Conservation (phyloP, 37 sponge, comb jelly and placozoan species). For the Lycopodina hypogea region DNA sequence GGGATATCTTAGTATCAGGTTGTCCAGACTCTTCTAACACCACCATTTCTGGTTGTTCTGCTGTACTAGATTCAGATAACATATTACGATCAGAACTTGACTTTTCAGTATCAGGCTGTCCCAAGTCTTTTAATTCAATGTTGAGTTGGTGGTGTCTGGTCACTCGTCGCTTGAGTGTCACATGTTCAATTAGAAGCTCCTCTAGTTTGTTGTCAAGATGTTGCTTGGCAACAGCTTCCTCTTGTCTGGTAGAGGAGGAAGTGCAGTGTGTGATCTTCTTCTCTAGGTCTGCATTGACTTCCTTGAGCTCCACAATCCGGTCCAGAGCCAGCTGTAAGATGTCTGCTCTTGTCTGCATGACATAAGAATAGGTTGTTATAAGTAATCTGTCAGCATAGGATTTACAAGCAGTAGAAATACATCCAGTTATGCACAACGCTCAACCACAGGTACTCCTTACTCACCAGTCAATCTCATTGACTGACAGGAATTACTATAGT, state of each 20-base stretch:
- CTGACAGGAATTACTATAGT: no score
- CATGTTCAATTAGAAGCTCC: constrained; percentile 2
- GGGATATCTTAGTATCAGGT: no score
- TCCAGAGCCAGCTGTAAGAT: constrained; percentile 25
- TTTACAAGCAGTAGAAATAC: no score
- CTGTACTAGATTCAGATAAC: no score
- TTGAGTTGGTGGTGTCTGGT: background rate
- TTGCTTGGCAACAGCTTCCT: constrained; percentile 1
- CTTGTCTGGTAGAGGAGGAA: background rate
- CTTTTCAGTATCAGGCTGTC: no score
- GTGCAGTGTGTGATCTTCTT: background rate
- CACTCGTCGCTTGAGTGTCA: background rate
- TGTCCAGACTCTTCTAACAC: no score
- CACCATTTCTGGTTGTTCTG: no score
- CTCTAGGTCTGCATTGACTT: constrained; percentile 14
- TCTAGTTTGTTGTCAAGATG: background rate
- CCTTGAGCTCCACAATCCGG: constrained; percentile 21
- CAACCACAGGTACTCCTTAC: no score
- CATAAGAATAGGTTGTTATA: background rate
- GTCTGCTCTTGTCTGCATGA: constrained; percentile 32
- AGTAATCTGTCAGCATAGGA: no score
- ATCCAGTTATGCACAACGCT: background rate
- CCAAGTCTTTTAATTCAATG: no score
- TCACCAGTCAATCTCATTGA: no score
- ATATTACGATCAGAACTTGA: no score